These are phyloP conservation scores for Micromys minutus DNA, from an alignment of 2,113 vertebrate genomes.

Conservation along the genomic window DNA sequence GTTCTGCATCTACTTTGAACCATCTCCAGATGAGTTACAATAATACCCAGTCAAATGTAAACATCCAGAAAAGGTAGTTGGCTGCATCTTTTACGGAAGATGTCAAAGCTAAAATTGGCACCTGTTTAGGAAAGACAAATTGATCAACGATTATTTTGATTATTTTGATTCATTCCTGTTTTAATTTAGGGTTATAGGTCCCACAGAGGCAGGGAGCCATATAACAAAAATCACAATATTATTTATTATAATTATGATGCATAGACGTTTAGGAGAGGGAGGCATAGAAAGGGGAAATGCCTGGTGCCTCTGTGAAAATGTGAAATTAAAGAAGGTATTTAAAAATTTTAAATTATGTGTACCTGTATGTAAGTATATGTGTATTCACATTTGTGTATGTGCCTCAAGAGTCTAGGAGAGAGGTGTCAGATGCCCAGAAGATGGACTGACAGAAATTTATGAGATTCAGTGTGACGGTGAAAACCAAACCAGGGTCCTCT, in stretches of 20 bases:
- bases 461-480: not conserved
- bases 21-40: not conserved
- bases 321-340: too few species aligned
- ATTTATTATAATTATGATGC: too few species aligned
- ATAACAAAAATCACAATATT: too few species aligned
- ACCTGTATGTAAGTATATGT: not conserved
- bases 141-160: not conserved
- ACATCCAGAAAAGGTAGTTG: not conserved
- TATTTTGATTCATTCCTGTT: not conserved
- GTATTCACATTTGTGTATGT: not conserved
- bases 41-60: not conserved
- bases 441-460: not conserved
- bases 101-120: not conserved
- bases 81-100: not conserved
- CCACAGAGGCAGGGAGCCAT: not conserved
- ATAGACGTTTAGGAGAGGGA: too few species aligned
- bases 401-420: too few species aligned
- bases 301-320: too few species aligned
- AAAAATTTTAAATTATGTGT: not conserved
- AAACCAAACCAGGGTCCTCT: not conserved
- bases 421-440: not conserved
- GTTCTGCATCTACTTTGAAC: too few species aligned
- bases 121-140: not conserved
- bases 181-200: not conserved
- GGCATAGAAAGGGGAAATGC: too few species aligned